Conservation (phyloP, 2,113 vertebrate species). For the Sebastes fasciatus region DNA sequence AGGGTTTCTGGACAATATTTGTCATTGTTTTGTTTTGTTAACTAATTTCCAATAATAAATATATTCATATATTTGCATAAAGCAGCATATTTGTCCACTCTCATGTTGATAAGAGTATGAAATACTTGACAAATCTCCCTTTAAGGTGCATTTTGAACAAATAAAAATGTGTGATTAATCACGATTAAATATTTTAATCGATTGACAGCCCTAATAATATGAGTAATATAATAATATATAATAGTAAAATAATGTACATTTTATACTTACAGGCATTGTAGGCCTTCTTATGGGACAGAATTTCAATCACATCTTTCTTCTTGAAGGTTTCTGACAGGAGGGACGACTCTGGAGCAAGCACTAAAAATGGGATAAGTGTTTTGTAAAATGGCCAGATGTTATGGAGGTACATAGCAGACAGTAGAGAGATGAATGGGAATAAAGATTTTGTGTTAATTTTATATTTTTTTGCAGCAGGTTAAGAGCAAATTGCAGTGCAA, state of each 20-base stretch:
- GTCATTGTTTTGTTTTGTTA: no score
- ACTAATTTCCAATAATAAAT: no score
- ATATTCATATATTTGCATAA: no score
- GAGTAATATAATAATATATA: no score
- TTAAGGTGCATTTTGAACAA: no score
- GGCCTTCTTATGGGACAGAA: slow-evolving; percentile 98
- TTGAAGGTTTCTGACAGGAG: slow-evolving; percentile 90
- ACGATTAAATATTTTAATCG: no score
- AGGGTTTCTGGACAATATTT: no score
- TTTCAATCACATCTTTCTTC: slow-evolving; percentile 97
- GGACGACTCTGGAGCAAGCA: slow-evolving; percentile 88
- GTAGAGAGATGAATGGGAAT: not conserved
- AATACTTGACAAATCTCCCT: no score
- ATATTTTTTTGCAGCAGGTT: not conserved
- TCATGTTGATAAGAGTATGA: no score
- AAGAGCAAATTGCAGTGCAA: not conserved
- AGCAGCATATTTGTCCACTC: no score
- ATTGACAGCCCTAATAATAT: no score
- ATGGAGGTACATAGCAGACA: not conserved
- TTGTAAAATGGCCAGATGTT: slow-evolving; percentile 39
- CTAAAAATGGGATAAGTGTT: slow-evolving; percentile 76
- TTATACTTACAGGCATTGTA: slow-evolving; percentile 95
- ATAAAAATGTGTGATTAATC: no score
- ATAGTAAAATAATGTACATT: not conserved
- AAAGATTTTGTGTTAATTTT: not conserved